Conservation (phyloP, 1,140 invertebrate species). For the Pseudomyrmex cubaensis region DNA sequence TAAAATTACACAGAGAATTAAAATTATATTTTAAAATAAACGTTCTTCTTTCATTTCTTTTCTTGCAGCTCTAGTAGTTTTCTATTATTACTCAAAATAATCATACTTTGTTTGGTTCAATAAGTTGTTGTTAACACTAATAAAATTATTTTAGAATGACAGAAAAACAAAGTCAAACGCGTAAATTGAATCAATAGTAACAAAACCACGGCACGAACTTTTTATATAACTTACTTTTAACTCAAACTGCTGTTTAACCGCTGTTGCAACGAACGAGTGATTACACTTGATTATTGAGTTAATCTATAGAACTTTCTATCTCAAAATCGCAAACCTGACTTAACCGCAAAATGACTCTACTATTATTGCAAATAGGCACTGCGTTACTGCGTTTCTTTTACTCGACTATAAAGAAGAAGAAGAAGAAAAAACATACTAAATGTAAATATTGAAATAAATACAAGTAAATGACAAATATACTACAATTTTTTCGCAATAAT, state of each 20-base stretch:
- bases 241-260: conserved; percentile 5
- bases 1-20: too few species aligned
- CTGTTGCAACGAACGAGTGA: conserved; percentile 26
- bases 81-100: background rate
- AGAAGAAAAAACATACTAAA: too few species aligned
- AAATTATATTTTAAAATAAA: too few species aligned
- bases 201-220: conserved; percentile 2
- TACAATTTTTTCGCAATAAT: background rate
- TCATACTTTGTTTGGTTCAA: background rate
- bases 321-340: conserved; percentile 21
- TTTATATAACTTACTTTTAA: background rate
- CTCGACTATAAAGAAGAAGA: too few species aligned
- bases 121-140: background rate
- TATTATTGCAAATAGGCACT: conserved; percentile 4
- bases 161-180: background rate
- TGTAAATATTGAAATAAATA: background rate
- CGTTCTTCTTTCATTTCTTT: too few species aligned
- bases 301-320: conserved; percentile 47
- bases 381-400: conserved; percentile 11
- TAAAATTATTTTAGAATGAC: background rate
- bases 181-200: conserved; percentile 4
- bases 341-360: conserved; percentile 27
- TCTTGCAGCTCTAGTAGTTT: background rate
- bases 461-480: background rate
- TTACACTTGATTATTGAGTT: conserved; percentile 43